phyloP scores from a whole-genome alignment of 2,797 vertebrate genomes.

The Lepus oiostolus region DNA sequence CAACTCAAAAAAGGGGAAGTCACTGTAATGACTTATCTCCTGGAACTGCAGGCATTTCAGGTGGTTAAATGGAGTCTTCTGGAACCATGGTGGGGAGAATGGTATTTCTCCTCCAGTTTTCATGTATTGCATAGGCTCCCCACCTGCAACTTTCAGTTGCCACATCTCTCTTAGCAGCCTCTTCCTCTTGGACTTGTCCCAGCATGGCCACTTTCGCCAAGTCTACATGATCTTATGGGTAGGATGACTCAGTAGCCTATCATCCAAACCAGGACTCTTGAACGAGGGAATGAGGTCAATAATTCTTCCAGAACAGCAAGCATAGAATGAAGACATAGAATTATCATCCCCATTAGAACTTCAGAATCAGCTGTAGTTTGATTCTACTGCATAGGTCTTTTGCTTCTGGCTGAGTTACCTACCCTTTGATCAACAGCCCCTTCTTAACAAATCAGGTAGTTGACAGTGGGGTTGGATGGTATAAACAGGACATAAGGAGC shows the following conservation, averaged over 20 bases:
- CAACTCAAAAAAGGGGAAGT: not conserved
- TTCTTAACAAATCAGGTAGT: not conserved
- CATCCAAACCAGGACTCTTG: not conserved
- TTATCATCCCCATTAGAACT: not conserved
- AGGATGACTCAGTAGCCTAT: not conserved
- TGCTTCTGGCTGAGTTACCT: not conserved
- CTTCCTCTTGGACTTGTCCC: not conserved
- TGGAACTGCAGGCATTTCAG: not conserved
- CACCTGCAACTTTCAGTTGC: not conserved
- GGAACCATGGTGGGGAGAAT: not conserved
- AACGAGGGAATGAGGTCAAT: not conserved
- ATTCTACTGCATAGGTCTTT: not conserved
- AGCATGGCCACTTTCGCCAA: not conserved
- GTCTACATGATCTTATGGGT: not conserved
- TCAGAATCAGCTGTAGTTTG: not conserved
- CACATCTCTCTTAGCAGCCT: not conserved
- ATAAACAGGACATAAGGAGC: not conserved
- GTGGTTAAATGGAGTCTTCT: not conserved
- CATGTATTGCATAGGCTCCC: not conserved
- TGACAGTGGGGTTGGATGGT: not conserved
- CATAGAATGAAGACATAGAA: not conserved
- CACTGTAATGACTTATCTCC: not conserved
- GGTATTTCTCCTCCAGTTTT: no score
- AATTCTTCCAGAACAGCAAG: not conserved
- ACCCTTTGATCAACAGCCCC: not conserved